These are phyloP conservation scores for Muraenolepis orangiensis DNA, from an alignment of 2,797 vertebrate genomes.

Conservation along the genomic window DNA sequence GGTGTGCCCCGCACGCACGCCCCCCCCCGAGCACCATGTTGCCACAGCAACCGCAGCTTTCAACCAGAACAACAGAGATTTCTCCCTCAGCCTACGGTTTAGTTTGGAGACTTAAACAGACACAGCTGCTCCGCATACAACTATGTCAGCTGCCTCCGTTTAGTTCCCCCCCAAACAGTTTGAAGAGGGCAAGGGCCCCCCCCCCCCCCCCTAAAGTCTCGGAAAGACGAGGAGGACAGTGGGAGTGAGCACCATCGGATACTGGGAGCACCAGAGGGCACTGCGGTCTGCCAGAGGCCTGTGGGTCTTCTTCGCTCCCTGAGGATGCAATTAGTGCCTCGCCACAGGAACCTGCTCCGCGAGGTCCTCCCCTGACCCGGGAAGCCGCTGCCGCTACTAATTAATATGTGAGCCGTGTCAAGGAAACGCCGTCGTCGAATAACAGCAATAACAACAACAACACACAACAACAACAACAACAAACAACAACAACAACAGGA, in stretches of 20 bases:
- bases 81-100: background rate
- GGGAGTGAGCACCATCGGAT: conserved; percentile 29
- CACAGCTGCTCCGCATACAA: conserved; percentile 7
- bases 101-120: background rate
- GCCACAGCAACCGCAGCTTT: background rate
- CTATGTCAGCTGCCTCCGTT: background rate
- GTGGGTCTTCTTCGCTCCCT: conserved; percentile 40
- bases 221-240: conserved; percentile 45
- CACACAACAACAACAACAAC: conserved; percentile 21
- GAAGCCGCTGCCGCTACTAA: conserved; percentile 54
- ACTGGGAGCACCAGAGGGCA: no score
- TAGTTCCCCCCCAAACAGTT: background rate
- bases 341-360: conserved; percentile 49
- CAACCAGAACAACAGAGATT: background rate
- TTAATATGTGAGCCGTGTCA: conserved; percentile 55
- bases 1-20: no score
- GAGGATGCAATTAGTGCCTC: conserved; percentile 61
- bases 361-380: conserved; percentile 42
- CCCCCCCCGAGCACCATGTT: no score
- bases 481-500: conserved; percentile 23
- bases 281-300: background rate
- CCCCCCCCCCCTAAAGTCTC: no score
- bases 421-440: conserved; percentile 17
- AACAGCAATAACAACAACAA: conserved; percentile 27
- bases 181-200: background rate